Percentiles rank a stretch among this genome's conserved stretches.
These are phyloP conservation scores for Eulithis prunata DNA, from an alignment of 2,888 invertebrate genomes.

Conservation along the genomic window DNA sequence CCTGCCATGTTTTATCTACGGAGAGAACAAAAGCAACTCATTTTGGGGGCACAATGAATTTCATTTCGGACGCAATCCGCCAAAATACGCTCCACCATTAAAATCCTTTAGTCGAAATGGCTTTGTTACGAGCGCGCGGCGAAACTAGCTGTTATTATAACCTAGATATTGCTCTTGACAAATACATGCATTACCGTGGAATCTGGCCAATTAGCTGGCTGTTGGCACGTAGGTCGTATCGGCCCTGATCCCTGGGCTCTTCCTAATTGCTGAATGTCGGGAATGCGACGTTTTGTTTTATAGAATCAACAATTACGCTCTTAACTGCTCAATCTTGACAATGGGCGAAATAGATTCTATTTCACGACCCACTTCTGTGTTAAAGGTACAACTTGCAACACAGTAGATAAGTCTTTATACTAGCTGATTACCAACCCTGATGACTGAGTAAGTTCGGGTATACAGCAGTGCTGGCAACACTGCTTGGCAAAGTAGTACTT, in stretches of 20 bases:
- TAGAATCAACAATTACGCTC: neutral
- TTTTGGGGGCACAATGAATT: constrained; percentile 77
- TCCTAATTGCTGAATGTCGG: constrained; percentile 19
- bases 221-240: constrained; percentile 31
- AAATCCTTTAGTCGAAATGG: constrained; percentile 58
- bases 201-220: constrained; percentile 38
- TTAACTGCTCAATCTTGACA: too few species aligned
- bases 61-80: constrained; percentile 71
- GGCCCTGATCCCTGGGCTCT: constrained; percentile 1
- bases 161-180: constrained; percentile 43
- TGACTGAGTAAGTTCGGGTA: too few species aligned
- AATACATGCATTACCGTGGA: constrained; percentile 41
- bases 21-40: constrained; percentile 73
- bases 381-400: too few species aligned
- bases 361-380: too few species aligned
- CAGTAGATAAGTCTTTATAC: too few species aligned
- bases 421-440: too few species aligned
- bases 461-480: too few species aligned
- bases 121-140: constrained; percentile 40
- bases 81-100: constrained; percentile 71
- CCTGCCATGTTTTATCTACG: constrained; percentile 76
- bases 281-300: constrained; percentile 7
- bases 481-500: too few species aligned
- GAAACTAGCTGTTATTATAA: constrained; percentile 41
- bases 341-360: too few species aligned